Evolutionary conservation across 1,140 invertebrate species (phyloP), one percentile per base, ranked within the genome.

Genomic region (Apis florea): DNA sequence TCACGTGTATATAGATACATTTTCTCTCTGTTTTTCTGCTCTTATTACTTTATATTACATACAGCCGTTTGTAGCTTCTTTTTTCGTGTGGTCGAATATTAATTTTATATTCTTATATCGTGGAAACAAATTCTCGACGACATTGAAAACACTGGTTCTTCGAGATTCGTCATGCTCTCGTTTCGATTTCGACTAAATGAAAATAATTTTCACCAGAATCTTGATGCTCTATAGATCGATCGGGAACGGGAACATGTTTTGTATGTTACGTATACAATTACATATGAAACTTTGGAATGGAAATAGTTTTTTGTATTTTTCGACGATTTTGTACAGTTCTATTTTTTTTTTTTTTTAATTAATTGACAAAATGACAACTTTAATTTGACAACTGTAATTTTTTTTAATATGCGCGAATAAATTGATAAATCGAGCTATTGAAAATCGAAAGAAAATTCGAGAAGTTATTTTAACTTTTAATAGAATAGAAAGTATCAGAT

Each of bases 41-140:
- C 82, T 53, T 89, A 86, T 85, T 92, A 90, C 89, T 88, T 92
- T 91, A 93, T 91, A 93, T 89, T 90, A 89, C 88, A 84, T 92
- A 90, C 90, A 90, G 84, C 85, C 85, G 84, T 86, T 90, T 85
- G 90, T 84, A 89, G 63, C 88, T 88, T 77, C 85, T 86, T 90
- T 90, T 84, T 40, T 40, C 31, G 5, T 40, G 73, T 92, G 90
- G 89, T 92, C 87, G 83, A 86, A 77, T 70, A 89, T 90, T 90
- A 81, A 78, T 85, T 89, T 83, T 78, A 84, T 49, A n/a, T 80
- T 85, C 58, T 77, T 72, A 83, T 59, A 40, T 21, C 69, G 75
- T 79, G 9, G 17, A 75, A 79, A 86, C 49, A 49, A 72, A 68
- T 40, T 40, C 69, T 90, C 68, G 82, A 86, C 84, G 83, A 54